These are phyloP conservation scores for Ceryle rudis DNA, from an alignment of 2,797 vertebrate genomes.

Conservation along the genomic window DNA sequence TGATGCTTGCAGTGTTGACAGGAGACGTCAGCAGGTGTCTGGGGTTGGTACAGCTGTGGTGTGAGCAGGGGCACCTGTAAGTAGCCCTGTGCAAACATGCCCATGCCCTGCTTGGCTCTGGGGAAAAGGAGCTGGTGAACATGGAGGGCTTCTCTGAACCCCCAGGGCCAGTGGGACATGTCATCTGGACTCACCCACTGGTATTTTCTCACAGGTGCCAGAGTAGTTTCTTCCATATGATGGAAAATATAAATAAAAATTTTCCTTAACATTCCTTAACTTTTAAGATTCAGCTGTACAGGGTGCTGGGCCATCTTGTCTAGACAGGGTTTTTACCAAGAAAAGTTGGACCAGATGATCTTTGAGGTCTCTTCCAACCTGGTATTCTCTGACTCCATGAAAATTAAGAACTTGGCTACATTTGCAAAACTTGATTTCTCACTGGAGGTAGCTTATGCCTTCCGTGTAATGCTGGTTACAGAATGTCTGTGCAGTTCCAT, in stretches of 20 bases:
- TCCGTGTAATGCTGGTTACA: neutral
- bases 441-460: neutral
- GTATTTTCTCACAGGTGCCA: neutral
- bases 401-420: neutral
- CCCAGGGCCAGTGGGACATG: rapidly evolving
- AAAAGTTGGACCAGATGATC: neutral
- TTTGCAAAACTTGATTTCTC: neutral
- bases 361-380: neutral
- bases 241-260: neutral
- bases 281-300: neutral
- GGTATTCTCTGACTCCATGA: neutral
- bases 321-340: neutral
- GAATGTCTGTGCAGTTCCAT: neutral
- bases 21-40: rapidly evolving
- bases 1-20: rapidly evolving
- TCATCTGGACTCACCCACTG: rapidly evolving
- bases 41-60: rapidly evolving
- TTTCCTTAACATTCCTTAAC: neutral
- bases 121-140: rapidly evolving
- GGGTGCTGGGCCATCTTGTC: neutral
- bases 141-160: rapidly evolving
- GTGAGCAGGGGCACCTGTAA: rapidly evolving
- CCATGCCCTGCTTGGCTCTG: rapidly evolving
- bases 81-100: rapidly evolving
- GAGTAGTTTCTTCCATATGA: rapidly evolving